Percentiles rank a stretch among this genome's conserved stretches.
phyloP scores from a whole-genome alignment of 2,113 vertebrate species.

The Sinocyclocheilus anshuiensis region DNA sequence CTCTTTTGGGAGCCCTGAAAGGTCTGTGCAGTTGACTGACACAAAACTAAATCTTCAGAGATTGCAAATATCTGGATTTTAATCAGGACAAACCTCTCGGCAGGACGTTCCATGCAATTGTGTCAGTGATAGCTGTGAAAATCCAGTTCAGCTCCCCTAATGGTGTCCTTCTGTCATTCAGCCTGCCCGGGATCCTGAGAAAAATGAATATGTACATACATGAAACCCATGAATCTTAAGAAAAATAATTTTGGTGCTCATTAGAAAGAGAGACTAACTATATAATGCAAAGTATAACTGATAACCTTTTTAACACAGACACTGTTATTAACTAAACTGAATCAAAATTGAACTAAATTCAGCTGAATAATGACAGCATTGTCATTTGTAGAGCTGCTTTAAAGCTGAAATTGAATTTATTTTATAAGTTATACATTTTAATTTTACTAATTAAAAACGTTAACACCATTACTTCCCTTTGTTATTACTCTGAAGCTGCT shows the following conservation, averaged over 20 bases:
- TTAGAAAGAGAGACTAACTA: neutral
- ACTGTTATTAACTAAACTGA: neutral
- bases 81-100: conserved; percentile 82
- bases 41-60: neutral
- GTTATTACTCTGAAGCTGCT: neutral
- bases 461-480: neutral
- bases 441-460: neutral
- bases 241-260: neutral
- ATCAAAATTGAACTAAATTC: neutral
- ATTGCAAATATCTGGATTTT: neutral
- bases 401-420: neutral
- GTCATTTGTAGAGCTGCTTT: neutral
- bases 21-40: neutral
- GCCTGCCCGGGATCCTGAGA: conserved; percentile 90
- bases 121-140: conserved; percentile 98
- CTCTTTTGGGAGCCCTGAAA: neutral
- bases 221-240: neutral
- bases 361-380: neutral
- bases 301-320: neutral
- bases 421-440: neutral
- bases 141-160: conserved; percentile 99
- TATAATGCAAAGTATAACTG: neutral
- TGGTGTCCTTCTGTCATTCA: conserved; percentile 95
- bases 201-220: conserved; percentile 21
- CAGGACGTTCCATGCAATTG: conserved; percentile 97